Evolutionary conservation across 2,888 invertebrate species (phyloP).

Genomic region (Cactoblastis cactorum): DNA sequence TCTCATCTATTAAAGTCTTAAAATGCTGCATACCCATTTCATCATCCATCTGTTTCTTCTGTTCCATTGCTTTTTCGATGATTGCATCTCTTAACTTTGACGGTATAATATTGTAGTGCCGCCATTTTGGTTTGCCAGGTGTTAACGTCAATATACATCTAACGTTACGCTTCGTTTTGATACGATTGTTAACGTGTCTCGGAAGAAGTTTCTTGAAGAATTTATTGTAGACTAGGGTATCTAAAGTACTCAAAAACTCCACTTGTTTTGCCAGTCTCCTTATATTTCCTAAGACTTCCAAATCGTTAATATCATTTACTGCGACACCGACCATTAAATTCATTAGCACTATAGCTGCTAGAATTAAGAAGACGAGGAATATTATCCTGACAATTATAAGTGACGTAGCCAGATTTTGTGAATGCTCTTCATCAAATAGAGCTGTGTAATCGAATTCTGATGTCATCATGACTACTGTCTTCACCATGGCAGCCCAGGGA

Average conservation of each 20-base stretch:
- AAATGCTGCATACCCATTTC: slow-evolving; percentile 51
- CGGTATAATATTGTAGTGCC: slow-evolving; percentile 50
- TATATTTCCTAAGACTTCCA: slow-evolving; percentile 78
- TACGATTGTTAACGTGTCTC: slow-evolving; percentile 41
- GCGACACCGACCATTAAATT: slow-evolving; percentile 80
- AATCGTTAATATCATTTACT: slow-evolving; percentile 78
- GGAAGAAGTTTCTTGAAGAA: slow-evolving; percentile 58
- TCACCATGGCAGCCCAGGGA: slow-evolving; percentile 74
- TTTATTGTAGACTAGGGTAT: slow-evolving; percentile 70
- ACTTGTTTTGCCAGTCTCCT: slow-evolving; percentile 77
- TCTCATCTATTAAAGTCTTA: slow-evolving; percentile 52
- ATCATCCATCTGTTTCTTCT: slow-evolving; percentile 57
- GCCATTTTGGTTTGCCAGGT: slow-evolving; percentile 63
- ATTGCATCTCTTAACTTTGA: slow-evolving; percentile 58
- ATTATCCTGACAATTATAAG: slow-evolving; percentile 67
- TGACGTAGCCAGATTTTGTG: slow-evolving; percentile 55
- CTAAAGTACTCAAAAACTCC: slow-evolving; percentile 71
- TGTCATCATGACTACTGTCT: slow-evolving; percentile 81
- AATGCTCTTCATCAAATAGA: slow-evolving; percentile 66
- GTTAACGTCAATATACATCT: slow-evolving; percentile 45
- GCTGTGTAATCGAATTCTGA: slow-evolving; percentile 78
- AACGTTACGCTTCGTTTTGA: slow-evolving; percentile 50
- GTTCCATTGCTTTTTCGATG: slow-evolving; percentile 58
- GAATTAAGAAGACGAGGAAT: slow-evolving; percentile 72
- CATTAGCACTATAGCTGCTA: slow-evolving; percentile 80